Base-by-base conservation (phyloP, 2,888 invertebrate genomes). In the Mythimna vitellina region DNA sequence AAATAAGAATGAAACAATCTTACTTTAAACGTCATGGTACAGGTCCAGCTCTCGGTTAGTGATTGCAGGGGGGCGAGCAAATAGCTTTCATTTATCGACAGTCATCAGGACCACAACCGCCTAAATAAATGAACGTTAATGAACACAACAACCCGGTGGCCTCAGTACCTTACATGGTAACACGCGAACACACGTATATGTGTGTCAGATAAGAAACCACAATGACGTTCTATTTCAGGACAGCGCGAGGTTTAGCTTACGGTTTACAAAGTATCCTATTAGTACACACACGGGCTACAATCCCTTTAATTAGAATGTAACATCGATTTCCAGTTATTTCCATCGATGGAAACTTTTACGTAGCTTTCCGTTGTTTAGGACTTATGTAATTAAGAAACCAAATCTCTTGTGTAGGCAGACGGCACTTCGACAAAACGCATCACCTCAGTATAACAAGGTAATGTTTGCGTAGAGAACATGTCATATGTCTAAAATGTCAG, bases 131-230 rank as follows among this genome's bases (percentile, higher is more conserved):
- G 7, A 58, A 42, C 8, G 17, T 42, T n/a, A 51, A 25, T 53
- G 78, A 57, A 14, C 17, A 53, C 29, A 57, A 53, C 78, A 25
- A 20, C 12, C 57, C 12, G 70, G 4, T 60, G 78, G 70, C 70
- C 78, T 68, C 20, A 38, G 25, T n/a, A 32, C 53, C 62, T 20
- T 12, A 53, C 58, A 9, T 17, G 70, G 58, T 17, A n/a, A 29
- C 76, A 9, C 42, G 22, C 7, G 42, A 20, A 22, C 20, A 20
- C 12, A 14, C 32, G 32, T 0, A 22, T 32, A 12, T 38, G 53
- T 58, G 51, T 49, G 68, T 20, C 67, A 68, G 78, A 82, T 79
- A 79, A 77, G 51, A 65, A 53, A 73, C 65, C 83, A 82, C 83
- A 73, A 65, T 51, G 73, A 32, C 56, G 65, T 74, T 63, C 71